Evolutionary conservation across 2,888 invertebrate species (phyloP).

Genomic region (Poecilus cupreus): DNA sequence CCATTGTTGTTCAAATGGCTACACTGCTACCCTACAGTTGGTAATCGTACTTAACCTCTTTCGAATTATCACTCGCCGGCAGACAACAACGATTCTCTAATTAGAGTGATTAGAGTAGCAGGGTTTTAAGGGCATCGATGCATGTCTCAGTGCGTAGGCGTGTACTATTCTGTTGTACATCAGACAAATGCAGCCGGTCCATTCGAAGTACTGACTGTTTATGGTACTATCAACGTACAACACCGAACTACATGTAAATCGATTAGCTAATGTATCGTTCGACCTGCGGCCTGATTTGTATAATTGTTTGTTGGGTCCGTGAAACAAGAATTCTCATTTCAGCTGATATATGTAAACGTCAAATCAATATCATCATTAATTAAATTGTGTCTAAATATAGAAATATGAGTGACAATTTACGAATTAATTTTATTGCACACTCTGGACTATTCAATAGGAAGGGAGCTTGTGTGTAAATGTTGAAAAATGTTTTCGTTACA

Average conservation of each 20-base stretch:
- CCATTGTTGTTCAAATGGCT: too few species aligned
- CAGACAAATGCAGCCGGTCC: neutral
- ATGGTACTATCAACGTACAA: neutral
- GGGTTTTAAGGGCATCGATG: slow-evolving; percentile 18
- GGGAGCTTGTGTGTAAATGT: neutral
- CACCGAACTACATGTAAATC: slow-evolving; percentile 45
- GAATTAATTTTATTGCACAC: neutral
- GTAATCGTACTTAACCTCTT: too few species aligned
- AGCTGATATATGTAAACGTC: neutral
- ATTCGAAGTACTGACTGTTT: neutral
- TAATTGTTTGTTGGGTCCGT: slow-evolving; percentile 26
- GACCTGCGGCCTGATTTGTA: slow-evolving; percentile 4
- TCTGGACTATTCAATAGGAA: neutral
- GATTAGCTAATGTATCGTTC: slow-evolving; percentile 47
- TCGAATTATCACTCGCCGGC: too few species aligned
- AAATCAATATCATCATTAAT: slow-evolving; percentile 31
- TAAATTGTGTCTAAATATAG: slow-evolving; percentile 12
- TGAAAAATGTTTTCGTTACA: neutral
- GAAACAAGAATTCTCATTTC: slow-evolving; percentile 29
- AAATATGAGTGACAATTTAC: neutral
- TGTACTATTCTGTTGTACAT: neutral
- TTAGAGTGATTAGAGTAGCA: too few species aligned
- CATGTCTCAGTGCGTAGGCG: slow-evolving; percentile 9
- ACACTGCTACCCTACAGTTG: too few species aligned
- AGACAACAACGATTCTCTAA: too few species aligned